A percentile compares a stretch with the other conserved stretches of the same genome.
phyloP scores from a whole-genome alignment of 2,888 invertebrate genomes.

The Drosophila leonis region DNA sequence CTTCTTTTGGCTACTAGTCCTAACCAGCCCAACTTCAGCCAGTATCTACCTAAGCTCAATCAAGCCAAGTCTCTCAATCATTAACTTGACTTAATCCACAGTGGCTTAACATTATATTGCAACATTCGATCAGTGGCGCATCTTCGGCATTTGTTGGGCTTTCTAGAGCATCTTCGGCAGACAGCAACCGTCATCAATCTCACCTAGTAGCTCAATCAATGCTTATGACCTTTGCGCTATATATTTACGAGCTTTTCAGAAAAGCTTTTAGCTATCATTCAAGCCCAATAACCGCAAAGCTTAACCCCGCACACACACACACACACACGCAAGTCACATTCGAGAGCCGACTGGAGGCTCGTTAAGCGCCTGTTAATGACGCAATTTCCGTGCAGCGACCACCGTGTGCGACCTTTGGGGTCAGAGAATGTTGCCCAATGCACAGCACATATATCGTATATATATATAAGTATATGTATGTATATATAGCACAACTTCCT shows the following conservation, averaged over 20 bases:
- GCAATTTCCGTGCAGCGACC: conserved; percentile 72
- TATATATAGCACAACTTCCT: conserved; percentile 33
- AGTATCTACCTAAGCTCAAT: conserved; percentile 14
- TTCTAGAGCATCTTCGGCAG: neutral
- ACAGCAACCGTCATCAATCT: conserved; percentile 41
- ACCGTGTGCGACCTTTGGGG: conserved; percentile 65
- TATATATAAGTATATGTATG: neutral
- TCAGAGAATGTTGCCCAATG: conserved; percentile 36
- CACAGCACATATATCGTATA: conserved; percentile 5
- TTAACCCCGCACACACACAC: conserved; percentile 43
- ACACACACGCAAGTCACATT: neutral
- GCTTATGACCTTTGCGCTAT: conserved; percentile 45
- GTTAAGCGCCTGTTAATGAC: conserved; percentile 76
- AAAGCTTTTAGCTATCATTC: conserved; percentile 42
- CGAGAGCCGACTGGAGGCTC: conserved; percentile 16
- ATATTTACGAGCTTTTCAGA: conserved; percentile 44
- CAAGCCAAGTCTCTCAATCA: conserved; percentile 14
- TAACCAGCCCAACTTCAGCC: neutral
- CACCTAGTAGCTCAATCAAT: conserved; percentile 36
- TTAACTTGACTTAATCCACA: neutral
- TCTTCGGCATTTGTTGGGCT: neutral
- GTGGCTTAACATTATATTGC: neutral
- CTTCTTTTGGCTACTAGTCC: neutral
- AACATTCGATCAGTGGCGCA: neutral
- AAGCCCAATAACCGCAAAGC: conserved; percentile 51